Evolutionary conservation across 35 echinoderm and acorn worm genomes (phyloP), one percentile per base, ranked within the genome.

Genomic region (Heliocidaris erythrogramma): DNA sequence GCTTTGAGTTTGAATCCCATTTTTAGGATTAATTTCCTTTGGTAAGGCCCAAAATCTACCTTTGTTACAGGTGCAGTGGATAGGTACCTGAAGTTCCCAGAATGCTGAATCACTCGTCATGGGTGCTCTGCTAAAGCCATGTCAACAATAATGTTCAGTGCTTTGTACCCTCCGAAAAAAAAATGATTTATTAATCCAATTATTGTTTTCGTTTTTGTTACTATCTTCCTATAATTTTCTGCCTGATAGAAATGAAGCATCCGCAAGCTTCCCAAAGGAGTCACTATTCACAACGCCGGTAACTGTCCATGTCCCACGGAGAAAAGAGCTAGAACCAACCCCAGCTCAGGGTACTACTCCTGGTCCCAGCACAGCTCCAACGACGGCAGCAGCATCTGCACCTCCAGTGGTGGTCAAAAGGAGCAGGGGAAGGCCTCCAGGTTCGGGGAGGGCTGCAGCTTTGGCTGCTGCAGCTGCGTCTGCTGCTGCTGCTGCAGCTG

Each of bases 401-500:
- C 92, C 48, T 4, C 30, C 48, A 10, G 59, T 93, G 30, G 47
- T 59, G 17, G 65, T 78, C 87, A 92, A 92, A 13, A 14, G 91
- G 32, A 59, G 29, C 91, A 49, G 91, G 7, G 91, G 91, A 49
- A 92, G 91, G 49, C 91, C 91, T 27, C 91, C 91, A 27, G 91
- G 91, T 14, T 92, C 91, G 32, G 85, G 47, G 11, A 96, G 93
- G 56, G 86, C 93, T n/a, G 93, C 95, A 3, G 93, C 93, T 2
- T 47, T 48, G 49, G 93, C 95, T 88, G 95, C 95, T 5, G 95
- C 91, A 16, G 95, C 95, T 59, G 95, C 95, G 0, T 93, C 95
- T 10, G 93, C 95, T 60, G 95, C 95, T 86, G 96, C 96, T 16
- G 96, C 96, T 0, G 96, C 96, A 2, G 94, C 85, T 53, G 96